phyloP scores from a whole-genome alignment of 2,797 vertebrate genomes.

The Ptychobarbus kaznakovi region DNA sequence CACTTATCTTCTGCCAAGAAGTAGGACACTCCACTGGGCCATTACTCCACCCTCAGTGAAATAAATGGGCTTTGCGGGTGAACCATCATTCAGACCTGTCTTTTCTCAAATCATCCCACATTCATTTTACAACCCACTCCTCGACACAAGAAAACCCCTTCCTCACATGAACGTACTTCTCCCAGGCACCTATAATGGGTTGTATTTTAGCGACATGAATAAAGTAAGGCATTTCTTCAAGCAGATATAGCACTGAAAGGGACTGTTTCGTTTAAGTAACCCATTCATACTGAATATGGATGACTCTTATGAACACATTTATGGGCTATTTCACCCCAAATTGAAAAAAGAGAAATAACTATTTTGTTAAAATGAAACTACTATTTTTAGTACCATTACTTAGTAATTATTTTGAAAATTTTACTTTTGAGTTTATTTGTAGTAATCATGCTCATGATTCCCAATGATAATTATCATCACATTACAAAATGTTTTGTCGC shows the following conservation, averaged over 20 bases:
- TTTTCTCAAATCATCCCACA: slow-evolving; percentile 57
- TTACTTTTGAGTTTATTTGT: background rate
- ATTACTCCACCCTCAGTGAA: slow-evolving; percentile 69
- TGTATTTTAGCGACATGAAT: background rate
- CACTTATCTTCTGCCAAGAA: slow-evolving; percentile 60
- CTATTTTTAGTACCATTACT: background rate
- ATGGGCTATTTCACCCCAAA: background rate
- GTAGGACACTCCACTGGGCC: slow-evolving; percentile 56
- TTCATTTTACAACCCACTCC: slow-evolving; percentile 41
- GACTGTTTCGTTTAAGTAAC: slow-evolving; percentile 18
- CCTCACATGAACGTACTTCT: slow-evolving; percentile 21
- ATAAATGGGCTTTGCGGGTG: slow-evolving; percentile 71
- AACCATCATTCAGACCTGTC: slow-evolving; percentile 64
- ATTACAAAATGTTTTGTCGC: background rate
- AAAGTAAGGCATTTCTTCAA: background rate
- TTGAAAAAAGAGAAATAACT: background rate
- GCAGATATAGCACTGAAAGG: background rate
- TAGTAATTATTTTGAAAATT: background rate
- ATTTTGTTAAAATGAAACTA: background rate
- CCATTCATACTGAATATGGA: slow-evolving; percentile 13
- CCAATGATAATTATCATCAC: background rate
- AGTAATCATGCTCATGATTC: background rate
- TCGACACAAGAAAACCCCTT: slow-evolving; percentile 20
- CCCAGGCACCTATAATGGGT: slow-evolving; percentile 1
- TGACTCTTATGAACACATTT: background rate